A percentile compares a stretch with the other conserved stretches of the same genome.
These are phyloP conservation scores for Trichonephila clavipes DNA, from an alignment of 1,140 invertebrate genomes.

Conservation along the genomic window DNA sequence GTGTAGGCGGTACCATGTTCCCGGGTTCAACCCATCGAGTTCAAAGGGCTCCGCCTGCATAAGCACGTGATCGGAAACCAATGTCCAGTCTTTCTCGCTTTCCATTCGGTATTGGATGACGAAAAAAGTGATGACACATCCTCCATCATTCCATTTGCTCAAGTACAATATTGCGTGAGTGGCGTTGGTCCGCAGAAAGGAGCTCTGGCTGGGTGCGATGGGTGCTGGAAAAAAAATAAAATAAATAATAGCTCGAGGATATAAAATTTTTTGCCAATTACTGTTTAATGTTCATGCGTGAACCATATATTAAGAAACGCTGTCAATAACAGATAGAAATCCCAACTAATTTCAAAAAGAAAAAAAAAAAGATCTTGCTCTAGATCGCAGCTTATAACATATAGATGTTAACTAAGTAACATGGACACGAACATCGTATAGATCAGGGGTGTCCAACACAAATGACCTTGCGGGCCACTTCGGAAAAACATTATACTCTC, in stretches of 20 bases:
- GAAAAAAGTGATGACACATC: conserved; percentile 97
- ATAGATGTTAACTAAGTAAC: too few relatives aligned
- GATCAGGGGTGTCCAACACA: too few relatives aligned
- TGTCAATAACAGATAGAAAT: too few relatives aligned
- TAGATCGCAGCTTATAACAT: too few relatives aligned
- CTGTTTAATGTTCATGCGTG: too few relatives aligned
- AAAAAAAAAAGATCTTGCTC: too few relatives aligned
- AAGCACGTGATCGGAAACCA: conserved; percentile 83
- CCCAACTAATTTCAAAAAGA: too few relatives aligned
- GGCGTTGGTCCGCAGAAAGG: conserved; percentile 86
- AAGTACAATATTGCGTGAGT: conserved; percentile 94
- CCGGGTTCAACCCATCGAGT: conserved; percentile 80
- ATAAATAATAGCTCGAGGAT: neutral
- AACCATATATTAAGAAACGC: too few relatives aligned
- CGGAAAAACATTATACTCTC: too few relatives aligned
- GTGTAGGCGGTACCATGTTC: conserved; percentile 81
- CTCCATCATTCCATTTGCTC: conserved; percentile 95
- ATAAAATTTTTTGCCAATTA: too few relatives aligned
- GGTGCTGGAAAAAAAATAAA: conserved; percentile 78
- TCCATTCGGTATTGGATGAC: conserved; percentile 94
- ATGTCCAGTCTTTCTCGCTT: conserved; percentile 89
- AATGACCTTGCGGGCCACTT: too few relatives aligned
- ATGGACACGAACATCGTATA: too few relatives aligned
- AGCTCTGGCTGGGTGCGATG: conserved; percentile 73
- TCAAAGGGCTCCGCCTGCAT: conserved; percentile 62